Evolutionary conservation across 2,113 vertebrate species (phyloP), one percentile per base, ranked within the genome.

Genomic region (Pimephales promelas): DNA sequence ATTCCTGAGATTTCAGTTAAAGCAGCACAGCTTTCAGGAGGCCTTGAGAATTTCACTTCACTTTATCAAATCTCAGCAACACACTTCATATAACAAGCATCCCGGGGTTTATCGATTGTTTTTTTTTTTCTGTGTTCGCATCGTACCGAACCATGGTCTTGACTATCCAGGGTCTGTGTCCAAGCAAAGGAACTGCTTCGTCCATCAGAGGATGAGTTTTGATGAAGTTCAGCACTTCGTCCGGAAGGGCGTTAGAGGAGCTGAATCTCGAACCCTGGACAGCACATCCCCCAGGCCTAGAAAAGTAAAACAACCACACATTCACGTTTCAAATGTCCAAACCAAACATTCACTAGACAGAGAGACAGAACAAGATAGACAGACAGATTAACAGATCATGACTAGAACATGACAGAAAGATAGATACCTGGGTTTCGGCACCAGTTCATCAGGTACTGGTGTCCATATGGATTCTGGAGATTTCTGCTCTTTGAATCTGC

Each of bases 201-300:
- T 99, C 97, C 98, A 99, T 98, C 89, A 99, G 93, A 0, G 98
- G 97, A 74, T 98, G 98, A 0, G 96, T 98, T 93, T 99, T 99
- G 79, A 99, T 95, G 1, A 99, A 99, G 90, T 93, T 97, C 81
- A 99, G 94, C 94, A 98, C 97, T 91, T 99, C 98, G 3, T 99
- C 97, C 0, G 98, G 97, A 83, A 99, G 96, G 3, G 94, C 89
- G 86, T 95, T 98, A 59, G 98, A 99, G 26, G 97, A 95, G 49
- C 97, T 98, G 90, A 97, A 99, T 87, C 91, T 95, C 86, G 95
- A 95, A 71, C 96, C 96, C 0, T 95, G 95, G 22, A 94, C 90
- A 0, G 96, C 96, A 3, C 98, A 99, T 88, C 96, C 95, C 1
- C 97, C 98, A 0, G 98, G 98, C 92, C 98, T 99, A 92, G 10